Conservation (phyloP, 1,140 invertebrate genomes). For the Araneus ventricosus region DNA sequence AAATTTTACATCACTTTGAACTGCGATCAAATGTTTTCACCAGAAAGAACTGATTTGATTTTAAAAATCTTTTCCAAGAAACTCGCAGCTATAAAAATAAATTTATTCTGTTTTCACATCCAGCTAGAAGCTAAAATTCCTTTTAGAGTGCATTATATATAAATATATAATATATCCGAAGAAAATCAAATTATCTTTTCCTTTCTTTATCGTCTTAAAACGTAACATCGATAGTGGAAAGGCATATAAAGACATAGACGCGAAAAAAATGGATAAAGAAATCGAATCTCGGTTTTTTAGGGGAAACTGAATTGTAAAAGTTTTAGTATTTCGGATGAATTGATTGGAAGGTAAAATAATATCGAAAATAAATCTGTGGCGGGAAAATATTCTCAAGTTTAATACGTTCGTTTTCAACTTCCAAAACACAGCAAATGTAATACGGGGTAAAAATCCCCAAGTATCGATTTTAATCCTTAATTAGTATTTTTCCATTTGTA, state of each 20-base stretch:
- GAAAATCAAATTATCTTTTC: constrained; percentile 16
- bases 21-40: not conserved
- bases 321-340: not conserved
- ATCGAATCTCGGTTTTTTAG: not conserved
- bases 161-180: not conserved
- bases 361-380: not conserved
- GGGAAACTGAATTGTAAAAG: not conserved
- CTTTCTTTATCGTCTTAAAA: not conserved
- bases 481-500: too few species aligned
- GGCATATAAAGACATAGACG: not conserved
- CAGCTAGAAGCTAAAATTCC: not conserved
- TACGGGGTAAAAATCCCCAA: too few species aligned
- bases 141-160: not conserved
- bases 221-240: not conserved
- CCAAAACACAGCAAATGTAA: too few species aligned
- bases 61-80: not conserved
- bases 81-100: not conserved
- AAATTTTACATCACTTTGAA: not conserved
- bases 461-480: too few species aligned
- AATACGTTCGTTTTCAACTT: too few species aligned
- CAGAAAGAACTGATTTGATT: not conserved
- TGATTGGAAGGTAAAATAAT: not conserved
- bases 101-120: not conserved
- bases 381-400: not conserved
- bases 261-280: not conserved